phyloP scores from a whole-genome alignment of 2,113 vertebrate genomes.

The Pungitius pungitius region DNA sequence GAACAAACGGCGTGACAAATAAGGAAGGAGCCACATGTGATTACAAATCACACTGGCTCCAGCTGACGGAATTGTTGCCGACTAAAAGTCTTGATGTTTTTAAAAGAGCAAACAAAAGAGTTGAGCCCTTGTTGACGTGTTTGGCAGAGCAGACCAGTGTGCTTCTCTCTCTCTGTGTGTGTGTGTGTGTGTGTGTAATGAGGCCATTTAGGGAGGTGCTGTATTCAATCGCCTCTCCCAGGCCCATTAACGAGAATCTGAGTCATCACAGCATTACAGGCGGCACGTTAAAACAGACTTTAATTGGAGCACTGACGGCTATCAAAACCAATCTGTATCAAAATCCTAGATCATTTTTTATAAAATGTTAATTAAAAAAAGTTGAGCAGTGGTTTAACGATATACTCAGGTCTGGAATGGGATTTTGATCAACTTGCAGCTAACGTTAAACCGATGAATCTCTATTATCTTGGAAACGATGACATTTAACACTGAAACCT shows the following conservation, averaged over 20 bases:
- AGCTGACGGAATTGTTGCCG: not conserved
- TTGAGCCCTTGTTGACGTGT: not conserved
- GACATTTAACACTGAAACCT: too few species aligned
- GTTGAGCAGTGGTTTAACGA: not conserved
- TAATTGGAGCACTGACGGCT: not conserved
- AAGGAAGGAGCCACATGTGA: not conserved
- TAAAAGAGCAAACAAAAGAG: slow-evolving; percentile 15
- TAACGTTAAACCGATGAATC: not conserved
- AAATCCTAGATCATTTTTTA: not conserved
- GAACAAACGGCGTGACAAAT: slow-evolving; percentile 20
- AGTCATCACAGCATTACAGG: slow-evolving; percentile 31
- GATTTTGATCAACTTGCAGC: not conserved
- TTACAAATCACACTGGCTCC: slow-evolving; percentile 12
- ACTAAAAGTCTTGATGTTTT: not conserved
- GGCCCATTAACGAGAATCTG: slow-evolving; percentile 63
- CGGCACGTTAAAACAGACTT: slow-evolving; percentile 2
- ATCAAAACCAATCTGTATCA: not conserved
- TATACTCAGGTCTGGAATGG: not conserved
- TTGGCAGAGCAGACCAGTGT: slow-evolving; percentile 34
- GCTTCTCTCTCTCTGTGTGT: slow-evolving; percentile 17
- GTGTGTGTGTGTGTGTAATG: slow-evolving; percentile 44
- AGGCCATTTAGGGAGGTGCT: slow-evolving; percentile 52
- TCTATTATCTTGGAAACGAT: not conserved
- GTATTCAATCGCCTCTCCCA: slow-evolving; percentile 28
- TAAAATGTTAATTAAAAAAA: not conserved